phyloP scores from a whole-genome alignment of 2,797 vertebrate species.

The Fratercula arctica region DNA sequence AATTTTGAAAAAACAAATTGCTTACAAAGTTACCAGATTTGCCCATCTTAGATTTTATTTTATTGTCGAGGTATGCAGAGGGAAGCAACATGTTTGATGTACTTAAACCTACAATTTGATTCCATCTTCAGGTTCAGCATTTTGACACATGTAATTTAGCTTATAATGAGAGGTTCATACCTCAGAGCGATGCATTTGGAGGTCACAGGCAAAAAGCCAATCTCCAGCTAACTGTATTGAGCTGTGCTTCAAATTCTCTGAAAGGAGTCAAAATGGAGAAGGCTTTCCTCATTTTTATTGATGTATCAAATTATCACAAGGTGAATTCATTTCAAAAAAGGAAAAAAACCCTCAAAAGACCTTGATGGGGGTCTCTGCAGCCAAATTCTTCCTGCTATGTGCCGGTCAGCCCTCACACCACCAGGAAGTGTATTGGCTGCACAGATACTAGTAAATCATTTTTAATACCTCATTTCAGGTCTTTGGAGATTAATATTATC shows the following conservation, averaged over 20 bases:
- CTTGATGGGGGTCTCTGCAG: not conserved
- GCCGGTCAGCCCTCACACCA: not conserved
- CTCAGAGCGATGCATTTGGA: not conserved
- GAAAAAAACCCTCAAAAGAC: not conserved
- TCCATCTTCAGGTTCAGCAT: constrained; percentile 19
- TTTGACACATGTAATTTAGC: not conserved
- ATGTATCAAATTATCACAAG: not conserved
- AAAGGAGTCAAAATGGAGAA: not conserved
- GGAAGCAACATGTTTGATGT: not conserved
- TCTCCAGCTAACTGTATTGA: not conserved
- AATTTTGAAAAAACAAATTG: not conserved
- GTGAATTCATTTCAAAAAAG: not conserved
- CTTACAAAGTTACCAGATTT: not conserved
- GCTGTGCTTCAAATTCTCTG: not conserved
- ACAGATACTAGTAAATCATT: constrained; percentile 30
- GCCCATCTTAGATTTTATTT: not conserved
- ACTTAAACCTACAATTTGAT: constrained; percentile 7
- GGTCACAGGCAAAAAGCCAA: constrained; percentile 1
- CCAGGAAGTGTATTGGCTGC: not conserved
- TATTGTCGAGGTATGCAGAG: not conserved
- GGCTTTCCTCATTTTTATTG: not conserved
- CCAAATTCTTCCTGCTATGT: not conserved
- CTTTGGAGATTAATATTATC: constrained; percentile 56
- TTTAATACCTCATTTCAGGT: constrained; percentile 43
- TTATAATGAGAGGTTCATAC: not conserved